A percentile compares a stretch with the other conserved stretches of the same genome.
These are phyloP conservation scores for Apotomis betuletana DNA, from an alignment of 2,888 invertebrate genomes.

Conservation along the genomic window DNA sequence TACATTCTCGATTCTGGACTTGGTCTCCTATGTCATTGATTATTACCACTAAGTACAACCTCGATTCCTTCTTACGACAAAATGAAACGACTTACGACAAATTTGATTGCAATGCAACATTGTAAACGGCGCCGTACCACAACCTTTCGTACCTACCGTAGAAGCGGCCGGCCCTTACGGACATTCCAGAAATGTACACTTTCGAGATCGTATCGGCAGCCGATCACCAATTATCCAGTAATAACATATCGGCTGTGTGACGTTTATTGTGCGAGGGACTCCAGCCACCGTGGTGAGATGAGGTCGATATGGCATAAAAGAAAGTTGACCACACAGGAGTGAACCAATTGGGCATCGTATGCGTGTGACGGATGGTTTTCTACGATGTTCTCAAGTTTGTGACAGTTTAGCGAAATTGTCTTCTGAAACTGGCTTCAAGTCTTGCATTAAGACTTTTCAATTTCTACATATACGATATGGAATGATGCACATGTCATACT, in stretches of 20 bases:
- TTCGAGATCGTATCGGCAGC: conserved; percentile 19
- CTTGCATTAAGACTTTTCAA: too few relatives aligned
- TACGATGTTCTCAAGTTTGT: background rate
- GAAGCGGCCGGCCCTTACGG: conserved; percentile 23
- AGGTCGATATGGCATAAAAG: conserved; percentile 13
- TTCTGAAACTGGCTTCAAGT: too few relatives aligned
- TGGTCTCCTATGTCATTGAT: too few relatives aligned
- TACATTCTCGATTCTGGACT: background rate
- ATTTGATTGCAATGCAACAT: too few relatives aligned
- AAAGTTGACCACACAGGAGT: conserved; percentile 30
- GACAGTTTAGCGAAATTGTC: background rate
- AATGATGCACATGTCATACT: too few relatives aligned
- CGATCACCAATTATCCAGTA: conserved; percentile 30
- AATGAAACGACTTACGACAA: too few relatives aligned
- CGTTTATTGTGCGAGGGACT: conserved; percentile 19
- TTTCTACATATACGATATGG: too few relatives aligned
- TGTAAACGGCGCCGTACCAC: too few relatives aligned
- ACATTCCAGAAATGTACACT: conserved; percentile 30
- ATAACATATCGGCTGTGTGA: conserved; percentile 24
- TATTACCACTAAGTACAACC: too few relatives aligned
- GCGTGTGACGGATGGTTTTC: background rate
- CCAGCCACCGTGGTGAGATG: conserved; percentile 27
- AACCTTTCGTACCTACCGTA: background rate
- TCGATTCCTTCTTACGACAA: too few relatives aligned
- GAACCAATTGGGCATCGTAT: background rate